phyloP scores from a whole-genome alignment of 2,888 invertebrate genomes.

The Dinocampus coccinellae region DNA sequence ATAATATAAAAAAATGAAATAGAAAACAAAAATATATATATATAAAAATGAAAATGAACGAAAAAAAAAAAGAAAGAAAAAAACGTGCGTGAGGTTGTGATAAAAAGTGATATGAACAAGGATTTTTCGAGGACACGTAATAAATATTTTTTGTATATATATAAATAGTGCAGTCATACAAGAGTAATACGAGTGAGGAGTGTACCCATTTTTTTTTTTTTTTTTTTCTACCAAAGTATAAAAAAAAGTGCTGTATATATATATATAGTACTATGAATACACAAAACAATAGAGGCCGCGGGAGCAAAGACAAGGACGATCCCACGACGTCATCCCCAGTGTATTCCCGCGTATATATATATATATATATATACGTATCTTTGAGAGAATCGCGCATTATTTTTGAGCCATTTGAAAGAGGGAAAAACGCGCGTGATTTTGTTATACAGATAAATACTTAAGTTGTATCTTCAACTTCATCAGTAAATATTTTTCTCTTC shows the following conservation, averaged over 20 bases:
- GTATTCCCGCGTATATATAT: conserved; percentile 35
- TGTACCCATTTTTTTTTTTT: conserved; percentile 1
- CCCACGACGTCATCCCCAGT: conserved; percentile 61
- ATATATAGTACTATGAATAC: no score
- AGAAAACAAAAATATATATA: no score
- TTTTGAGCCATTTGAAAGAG: not conserved
- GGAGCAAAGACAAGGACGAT: conserved; percentile 68
- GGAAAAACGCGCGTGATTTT: conserved; percentile 20
- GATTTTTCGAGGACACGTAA: conserved; percentile 33
- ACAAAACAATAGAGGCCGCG: conserved; percentile 65
- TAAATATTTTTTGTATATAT: no score
- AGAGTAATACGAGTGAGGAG: conserved; percentile 6
- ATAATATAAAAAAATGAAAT: no score
- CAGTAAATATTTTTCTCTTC: not conserved
- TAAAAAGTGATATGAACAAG: conserved; percentile 21
- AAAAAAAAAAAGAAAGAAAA: conserved; percentile 29
- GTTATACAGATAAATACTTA: conserved; percentile 1
- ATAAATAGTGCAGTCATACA: no score
- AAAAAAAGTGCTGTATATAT: conserved; percentile 26
- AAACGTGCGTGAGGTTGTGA: no score
- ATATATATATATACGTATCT: conserved; percentile 17
- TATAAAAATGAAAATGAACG: not conserved
- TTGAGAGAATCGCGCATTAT: conserved; percentile 31
- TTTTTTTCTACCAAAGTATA: not conserved
- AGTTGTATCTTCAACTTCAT: not conserved